phyloP scores from a whole-genome alignment of 2,113 vertebrate genomes.

The Ceyx melanurus region DNA sequence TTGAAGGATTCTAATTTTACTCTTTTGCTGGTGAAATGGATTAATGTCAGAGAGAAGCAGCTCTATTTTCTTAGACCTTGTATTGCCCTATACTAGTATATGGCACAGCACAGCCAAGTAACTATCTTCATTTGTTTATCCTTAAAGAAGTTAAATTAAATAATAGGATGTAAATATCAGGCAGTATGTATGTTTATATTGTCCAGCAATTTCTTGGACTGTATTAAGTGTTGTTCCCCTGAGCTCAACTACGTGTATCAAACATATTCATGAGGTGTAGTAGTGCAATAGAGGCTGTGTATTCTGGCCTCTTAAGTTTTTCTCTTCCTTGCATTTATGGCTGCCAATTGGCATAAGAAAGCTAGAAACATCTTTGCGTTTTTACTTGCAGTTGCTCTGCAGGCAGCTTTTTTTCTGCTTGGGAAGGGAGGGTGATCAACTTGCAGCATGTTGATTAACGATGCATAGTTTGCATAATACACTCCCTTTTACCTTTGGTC shows the following conservation, averaged over 20 bases:
- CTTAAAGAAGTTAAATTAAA: background rate
- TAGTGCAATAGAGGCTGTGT: background rate
- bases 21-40: background rate
- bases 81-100: background rate
- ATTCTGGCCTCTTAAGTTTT: background rate
- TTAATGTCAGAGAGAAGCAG: background rate
- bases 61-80: background rate
- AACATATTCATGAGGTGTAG: rapidly evolving
- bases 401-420: background rate
- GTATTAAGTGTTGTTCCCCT: background rate
- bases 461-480: background rate
- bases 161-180: background rate
- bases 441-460: background rate
- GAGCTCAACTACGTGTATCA: background rate
- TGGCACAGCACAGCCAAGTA: background rate
- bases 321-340: background rate
- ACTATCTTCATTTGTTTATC: background rate
- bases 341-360: background rate
- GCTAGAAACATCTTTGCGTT: background rate
- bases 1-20: background rate
- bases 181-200: background rate
- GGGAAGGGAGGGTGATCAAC: background rate
- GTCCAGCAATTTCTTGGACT: background rate
- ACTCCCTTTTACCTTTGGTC: background rate
- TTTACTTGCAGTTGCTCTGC: background rate